Percentiles rank a stretch among this genome's conserved stretches.
Conservation (phyloP, 2,797 vertebrate genomes). For the Argyrosomus regius region DNA sequence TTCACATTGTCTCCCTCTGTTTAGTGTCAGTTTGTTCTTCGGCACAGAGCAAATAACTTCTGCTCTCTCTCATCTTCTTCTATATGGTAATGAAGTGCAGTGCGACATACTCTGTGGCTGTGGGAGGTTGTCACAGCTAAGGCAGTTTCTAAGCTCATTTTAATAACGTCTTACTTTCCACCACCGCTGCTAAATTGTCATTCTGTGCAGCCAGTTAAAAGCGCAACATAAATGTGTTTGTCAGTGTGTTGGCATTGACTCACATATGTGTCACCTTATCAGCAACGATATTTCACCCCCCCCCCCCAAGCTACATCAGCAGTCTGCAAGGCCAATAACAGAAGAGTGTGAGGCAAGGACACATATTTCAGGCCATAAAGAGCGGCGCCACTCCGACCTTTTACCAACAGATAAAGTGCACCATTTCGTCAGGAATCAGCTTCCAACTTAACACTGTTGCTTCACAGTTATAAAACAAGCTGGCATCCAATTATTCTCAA, state of each 20-base stretch:
- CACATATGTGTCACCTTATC: constrained; percentile 33
- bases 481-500: constrained; percentile 11
- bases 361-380: constrained; percentile 14
- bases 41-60: constrained; percentile 26
- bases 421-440: constrained; percentile 32
- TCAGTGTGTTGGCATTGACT: neutral
- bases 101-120: constrained; percentile 7
- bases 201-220: constrained; percentile 36
- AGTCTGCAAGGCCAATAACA: neutral
- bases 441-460: constrained; percentile 11
- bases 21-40: constrained; percentile 35
- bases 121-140: constrained; percentile 37
- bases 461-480: constrained; percentile 20
- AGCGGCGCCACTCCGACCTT: constrained; percentile 26
- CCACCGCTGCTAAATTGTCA: constrained; percentile 1
- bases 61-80: constrained; percentile 20
- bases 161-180: constrained; percentile 31
- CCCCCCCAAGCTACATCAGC: neutral
- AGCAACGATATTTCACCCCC: constrained; percentile 5
- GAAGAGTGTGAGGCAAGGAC: neutral
- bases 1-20: constrained; percentile 11
- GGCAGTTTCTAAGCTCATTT: constrained; percentile 33
- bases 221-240: constrained; percentile 13
- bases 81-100: constrained; percentile 50
- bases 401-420: constrained; percentile 22